Evolutionary conservation across 2,797 vertebrate species (phyloP), one percentile per base, ranked within the genome.

Genomic region (Parotocinclus haroldoi): DNA sequence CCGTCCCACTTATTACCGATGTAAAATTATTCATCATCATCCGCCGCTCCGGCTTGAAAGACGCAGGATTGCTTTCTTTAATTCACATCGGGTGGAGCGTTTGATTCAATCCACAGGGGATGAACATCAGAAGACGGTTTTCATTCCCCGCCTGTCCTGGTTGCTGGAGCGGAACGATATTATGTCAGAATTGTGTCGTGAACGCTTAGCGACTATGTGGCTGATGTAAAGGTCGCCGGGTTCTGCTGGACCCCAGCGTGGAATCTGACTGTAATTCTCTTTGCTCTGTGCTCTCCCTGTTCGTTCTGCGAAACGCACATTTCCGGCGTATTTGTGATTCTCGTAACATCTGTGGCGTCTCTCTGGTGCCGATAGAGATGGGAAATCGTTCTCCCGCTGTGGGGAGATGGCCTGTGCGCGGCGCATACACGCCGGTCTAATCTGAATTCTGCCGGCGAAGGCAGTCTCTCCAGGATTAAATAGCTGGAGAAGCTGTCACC

Each of bases 391-490:
- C 51, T 36, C 63, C 46, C 11, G 36, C 38, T 66, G 13, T 46
- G 71, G 58, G 45, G 44, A 71, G 61, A 50, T 48, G 65, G 61
- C 14, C 42, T 46, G 63, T 56, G 66, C 44, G 46, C 16, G 4
- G 37, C 16, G 39, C 27, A 16, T 16, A 37, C 46, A 57, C 53
- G 19, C 57, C 51, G 50, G 36, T 49, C 64, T 54, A 58, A 89
- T 91, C 82, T 78, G 79, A 87, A 90, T 91, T 90, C 89, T 71
- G 80, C 57, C 44, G 56, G 82, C 74, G 38, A 72, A 86, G 78
- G 78, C 84, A 76, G 81, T 87, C 84, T 85, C 60, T 83, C 81
- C 75, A 1, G 78, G 76, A 83, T 78, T 84, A 82, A 85, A 84
- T 77, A 80, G 75, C 80, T 80, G 70, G 76, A 84, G 80, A 83